These are phyloP conservation scores for Ryuthela nishihirai DNA, from an alignment of 2,888 invertebrate genomes.

Conservation along the genomic window DNA sequence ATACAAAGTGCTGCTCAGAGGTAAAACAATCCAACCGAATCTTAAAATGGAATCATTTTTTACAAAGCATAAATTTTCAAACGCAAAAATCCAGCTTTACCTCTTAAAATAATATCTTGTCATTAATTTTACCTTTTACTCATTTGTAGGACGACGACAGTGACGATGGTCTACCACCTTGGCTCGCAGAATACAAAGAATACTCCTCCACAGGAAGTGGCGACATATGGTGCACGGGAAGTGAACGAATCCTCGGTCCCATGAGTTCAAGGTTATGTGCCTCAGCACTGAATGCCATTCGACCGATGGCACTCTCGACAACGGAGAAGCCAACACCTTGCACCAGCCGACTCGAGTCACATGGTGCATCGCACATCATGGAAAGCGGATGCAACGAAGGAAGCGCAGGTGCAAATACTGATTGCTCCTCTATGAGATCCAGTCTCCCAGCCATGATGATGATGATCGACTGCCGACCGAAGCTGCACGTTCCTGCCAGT, in stretches of 20 bases:
- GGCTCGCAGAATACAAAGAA: constrained; percentile 23
- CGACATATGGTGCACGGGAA: constrained; percentile 17
- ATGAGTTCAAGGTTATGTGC: background rate
- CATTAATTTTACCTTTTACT: too few relatives aligned
- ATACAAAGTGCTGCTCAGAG: too few relatives aligned
- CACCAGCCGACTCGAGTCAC: too few relatives aligned
- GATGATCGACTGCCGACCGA: constrained; percentile 8
- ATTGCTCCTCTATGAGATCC: background rate
- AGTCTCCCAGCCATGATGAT: background rate
- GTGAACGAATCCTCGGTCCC: background rate
- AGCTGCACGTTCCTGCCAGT: constrained; percentile 17
- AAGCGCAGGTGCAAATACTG: background rate
- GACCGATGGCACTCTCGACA: background rate
- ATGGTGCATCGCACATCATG: background rate
- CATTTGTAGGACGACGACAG: constrained; percentile 27
- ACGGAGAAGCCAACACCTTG: too few relatives aligned
- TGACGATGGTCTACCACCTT: constrained; percentile 20
- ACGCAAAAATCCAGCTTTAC: too few relatives aligned
- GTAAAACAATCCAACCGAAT: too few relatives aligned
- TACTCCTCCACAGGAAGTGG: constrained; percentile 11
- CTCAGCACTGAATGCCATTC: background rate
- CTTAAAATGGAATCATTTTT: too few relatives aligned
- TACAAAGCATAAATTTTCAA: too few relatives aligned
- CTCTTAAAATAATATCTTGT: too few relatives aligned
- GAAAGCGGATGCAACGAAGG: background rate